Conservation (phyloP, 64 coral and sea anemone genomes). For the Actinia equina region DNA sequence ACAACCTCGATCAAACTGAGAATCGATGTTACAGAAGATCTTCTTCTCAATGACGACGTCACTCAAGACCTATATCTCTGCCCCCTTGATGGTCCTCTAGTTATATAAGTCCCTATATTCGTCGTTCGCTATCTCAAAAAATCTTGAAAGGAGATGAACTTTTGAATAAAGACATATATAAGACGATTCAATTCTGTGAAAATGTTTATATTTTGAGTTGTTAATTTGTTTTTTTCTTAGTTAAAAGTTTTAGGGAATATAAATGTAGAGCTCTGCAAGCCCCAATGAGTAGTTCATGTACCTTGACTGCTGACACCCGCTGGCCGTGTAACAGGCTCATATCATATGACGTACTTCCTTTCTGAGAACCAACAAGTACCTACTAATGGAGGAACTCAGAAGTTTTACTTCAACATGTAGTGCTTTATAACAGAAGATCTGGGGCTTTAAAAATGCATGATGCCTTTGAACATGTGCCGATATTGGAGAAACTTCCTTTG, state of each 20-base stretch:
- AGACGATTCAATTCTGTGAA: neutral
- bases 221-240: neutral
- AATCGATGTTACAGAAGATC: neutral
- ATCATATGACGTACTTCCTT: constrained; percentile 28
- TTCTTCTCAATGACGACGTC: neutral
- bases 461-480: constrained; percentile 98
- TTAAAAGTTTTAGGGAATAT: neutral
- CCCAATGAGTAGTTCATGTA: neutral
- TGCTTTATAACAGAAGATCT: neutral
- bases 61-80: neutral
- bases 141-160: neutral
- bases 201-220: neutral
- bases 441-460: constrained; percentile 77
- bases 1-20: neutral
- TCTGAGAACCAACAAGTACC: neutral
- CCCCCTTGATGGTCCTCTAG: neutral
- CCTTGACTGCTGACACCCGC: neutral
- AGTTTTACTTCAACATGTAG: neutral
- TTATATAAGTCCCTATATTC: neutral
- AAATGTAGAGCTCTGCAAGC: neutral
- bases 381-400: neutral
- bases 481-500: constrained; percentile 90
- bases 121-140: neutral
- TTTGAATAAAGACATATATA: neutral
- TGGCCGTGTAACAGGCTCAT: neutral